Evolutionary conservation across 92 coral and sea anemone species (phyloP).

Genomic region (Bergia puertoricense): DNA sequence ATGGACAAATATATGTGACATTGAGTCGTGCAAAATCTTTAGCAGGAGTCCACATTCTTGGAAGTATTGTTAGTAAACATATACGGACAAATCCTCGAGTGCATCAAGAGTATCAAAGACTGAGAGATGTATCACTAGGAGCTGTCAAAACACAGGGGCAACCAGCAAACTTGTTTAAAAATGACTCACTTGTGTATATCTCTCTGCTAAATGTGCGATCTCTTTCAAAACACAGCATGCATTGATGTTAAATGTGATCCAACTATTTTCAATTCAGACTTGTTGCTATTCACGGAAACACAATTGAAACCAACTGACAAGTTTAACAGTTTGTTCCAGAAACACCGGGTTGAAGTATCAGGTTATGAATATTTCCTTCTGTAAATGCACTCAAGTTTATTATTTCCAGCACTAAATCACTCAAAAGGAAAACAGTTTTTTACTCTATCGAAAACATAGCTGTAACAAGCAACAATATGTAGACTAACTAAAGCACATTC

Average conservation of each 20-base stretch:
- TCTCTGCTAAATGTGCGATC: constrained; percentile 34
- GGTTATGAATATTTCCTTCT: constrained; percentile 29
- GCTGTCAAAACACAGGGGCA: neutral
- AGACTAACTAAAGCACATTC: constrained; percentile 10
- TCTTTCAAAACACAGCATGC: constrained; percentile 41
- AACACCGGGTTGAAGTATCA: too few species aligned
- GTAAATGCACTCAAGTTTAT: constrained; percentile 39
- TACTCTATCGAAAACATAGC: constrained; percentile 28
- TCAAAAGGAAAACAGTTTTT: constrained; percentile 3
- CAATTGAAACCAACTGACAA: constrained; percentile 43
- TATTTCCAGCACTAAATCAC: constrained; percentile 22
- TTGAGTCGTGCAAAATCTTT: constrained; percentile 2
- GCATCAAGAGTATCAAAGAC: constrained; percentile 52
- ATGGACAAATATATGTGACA: too few species aligned
- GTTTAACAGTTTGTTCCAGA: constrained; percentile 34
- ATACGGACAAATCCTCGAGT: neutral
- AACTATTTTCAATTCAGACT: constrained; percentile 30
- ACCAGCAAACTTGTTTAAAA: neutral
- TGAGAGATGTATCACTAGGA: constrained; percentile 21
- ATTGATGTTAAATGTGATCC: constrained; percentile 40
- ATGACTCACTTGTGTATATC: neutral
- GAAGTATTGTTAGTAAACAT: neutral
- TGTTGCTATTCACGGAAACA: constrained; percentile 42
- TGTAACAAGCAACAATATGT: constrained; percentile 15
- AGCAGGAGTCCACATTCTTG: neutral